Evolutionary conservation across 2,113 vertebrate genomes (phyloP).

Genomic region (Chionodraco myersi): DNA sequence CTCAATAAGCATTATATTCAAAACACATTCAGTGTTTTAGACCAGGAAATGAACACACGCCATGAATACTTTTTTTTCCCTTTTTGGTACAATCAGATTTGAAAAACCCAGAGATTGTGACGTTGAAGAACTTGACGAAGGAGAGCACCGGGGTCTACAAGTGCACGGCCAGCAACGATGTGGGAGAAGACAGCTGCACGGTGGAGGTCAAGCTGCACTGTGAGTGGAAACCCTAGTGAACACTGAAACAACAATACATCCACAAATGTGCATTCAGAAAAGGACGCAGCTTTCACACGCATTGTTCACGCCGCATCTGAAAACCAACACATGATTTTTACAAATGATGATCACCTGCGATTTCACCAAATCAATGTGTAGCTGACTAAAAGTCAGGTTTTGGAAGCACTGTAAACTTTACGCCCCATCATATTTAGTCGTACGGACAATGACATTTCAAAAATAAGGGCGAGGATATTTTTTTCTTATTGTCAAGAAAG

Average conservation of each 20-base stretch:
- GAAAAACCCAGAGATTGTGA: constrained; percentile 87
- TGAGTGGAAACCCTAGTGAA: constrained; percentile 78
- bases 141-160: constrained; percentile 88
- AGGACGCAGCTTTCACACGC: not conserved
- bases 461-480: not conserved
- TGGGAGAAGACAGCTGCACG: constrained; percentile 89
- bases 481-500: not conserved
- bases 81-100: constrained; percentile 78
- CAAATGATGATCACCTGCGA: not conserved
- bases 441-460: not conserved
- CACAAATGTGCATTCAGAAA: not conserved
- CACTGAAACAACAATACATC: not conserved
- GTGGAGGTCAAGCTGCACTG: constrained; percentile 89
- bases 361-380: not conserved
- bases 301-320: not conserved
- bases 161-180: constrained; percentile 91
- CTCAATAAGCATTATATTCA: not conserved
- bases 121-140: constrained; percentile 88
- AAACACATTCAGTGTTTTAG: not conserved
- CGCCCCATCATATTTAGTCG: not conserved
- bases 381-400: too few species aligned
- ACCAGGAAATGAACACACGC: not conserved
- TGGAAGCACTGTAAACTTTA: too few species aligned
- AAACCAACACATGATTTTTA: not conserved
- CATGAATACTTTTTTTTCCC: not conserved